Evolutionary conservation across 2,113 vertebrate species (phyloP).

Genomic region (Vidua chalybeata): DNA sequence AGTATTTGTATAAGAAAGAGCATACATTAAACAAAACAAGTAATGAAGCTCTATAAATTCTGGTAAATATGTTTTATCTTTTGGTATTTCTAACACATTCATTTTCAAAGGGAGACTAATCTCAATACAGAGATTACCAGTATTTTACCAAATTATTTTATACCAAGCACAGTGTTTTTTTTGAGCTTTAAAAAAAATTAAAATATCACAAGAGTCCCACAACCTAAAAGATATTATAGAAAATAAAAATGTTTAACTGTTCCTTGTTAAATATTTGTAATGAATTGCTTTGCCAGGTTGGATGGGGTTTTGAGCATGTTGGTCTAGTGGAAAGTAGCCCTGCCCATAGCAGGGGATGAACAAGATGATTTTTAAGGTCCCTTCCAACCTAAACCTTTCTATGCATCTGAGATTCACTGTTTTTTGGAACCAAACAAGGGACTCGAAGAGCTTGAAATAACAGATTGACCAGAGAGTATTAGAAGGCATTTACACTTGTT

Average conservation of each 20-base stretch:
- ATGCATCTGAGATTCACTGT: background rate
- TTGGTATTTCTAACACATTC: background rate
- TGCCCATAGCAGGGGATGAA: background rate
- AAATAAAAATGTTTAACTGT: background rate
- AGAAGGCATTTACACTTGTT: background rate
- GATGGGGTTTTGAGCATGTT: background rate
- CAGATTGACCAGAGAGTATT: background rate
- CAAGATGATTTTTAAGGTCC: background rate
- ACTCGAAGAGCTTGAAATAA: background rate
- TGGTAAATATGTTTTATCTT: background rate
- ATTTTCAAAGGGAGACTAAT: background rate
- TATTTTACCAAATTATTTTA: background rate
- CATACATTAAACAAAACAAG: background rate
- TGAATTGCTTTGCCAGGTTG: background rate
- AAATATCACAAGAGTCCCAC: background rate
- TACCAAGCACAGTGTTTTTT: background rate
- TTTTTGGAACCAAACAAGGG: background rate
- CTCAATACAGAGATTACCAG: background rate
- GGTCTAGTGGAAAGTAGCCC: background rate
- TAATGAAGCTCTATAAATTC: background rate
- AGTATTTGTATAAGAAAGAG: background rate
- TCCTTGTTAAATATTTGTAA: background rate
- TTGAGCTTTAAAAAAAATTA: background rate
- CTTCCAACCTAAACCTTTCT: background rate
- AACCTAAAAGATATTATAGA: background rate